Evolutionary conservation across 2,113 vertebrate genomes (phyloP), one percentile per base, ranked within the genome.

Genomic region (Camelus dromedarius): DNA sequence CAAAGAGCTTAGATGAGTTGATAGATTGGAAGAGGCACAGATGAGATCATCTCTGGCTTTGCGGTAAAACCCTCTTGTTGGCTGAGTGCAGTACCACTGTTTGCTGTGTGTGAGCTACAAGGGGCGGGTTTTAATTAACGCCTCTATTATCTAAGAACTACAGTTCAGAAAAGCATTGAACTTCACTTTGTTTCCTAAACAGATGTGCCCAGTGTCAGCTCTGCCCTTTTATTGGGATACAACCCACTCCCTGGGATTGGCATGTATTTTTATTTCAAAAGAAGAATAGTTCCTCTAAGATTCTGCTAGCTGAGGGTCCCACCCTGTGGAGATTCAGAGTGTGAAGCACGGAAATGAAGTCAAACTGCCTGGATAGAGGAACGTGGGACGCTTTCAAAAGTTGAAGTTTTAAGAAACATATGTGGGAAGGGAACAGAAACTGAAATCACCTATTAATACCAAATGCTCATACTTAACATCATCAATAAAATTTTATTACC

Each of bases 371-470:
- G 48, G 60, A 77, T 82, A 95, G 60, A 67, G 5, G 76, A 83
- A 70, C 42, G 83, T 87, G 75, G 84, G 96, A 90, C 77, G 60
- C 11, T 93, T 80, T 89, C 82, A 91, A 86, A 96, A 32, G 3
- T 46, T 88, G 30, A 96, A 83, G 56, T 60, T 80, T 76, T 86
- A 84, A 94, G 95, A 92, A 62, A 70, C n/a, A 12, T 82, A 54
- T n/a, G 60, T 96, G 32, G 87, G 87, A 86, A 92, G 66, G 26
- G 46, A 90, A 56, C 3, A 83, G 64, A 93, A 82, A 75, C n/a
- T 64, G 26, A 95, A 93, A 52, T 86, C 6, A 35, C 22, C 60
- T 93, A 24, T 89, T 91, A 80, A 70, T 91, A 73, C 2, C 24
- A 70, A 88, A 92, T 67, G 58, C 46, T 62, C 75, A 86, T 46